Base-by-base conservation (phyloP, 2,113 vertebrate species). In the Atlantisia rogersi region DNA sequence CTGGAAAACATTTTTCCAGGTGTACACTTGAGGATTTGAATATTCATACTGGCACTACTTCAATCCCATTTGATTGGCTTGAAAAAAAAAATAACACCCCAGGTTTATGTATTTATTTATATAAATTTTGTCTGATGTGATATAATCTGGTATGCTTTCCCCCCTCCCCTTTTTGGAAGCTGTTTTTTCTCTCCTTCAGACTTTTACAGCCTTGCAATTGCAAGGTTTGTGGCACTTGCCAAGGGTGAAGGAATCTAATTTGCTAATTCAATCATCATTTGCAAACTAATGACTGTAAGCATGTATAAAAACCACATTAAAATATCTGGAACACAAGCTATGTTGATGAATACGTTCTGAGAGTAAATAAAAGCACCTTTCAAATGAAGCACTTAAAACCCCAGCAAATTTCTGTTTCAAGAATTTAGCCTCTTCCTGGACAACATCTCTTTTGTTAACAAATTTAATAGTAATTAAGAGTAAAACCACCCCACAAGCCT, bases 261-360 rank as follows among this genome's bases (percentile, higher is more conserved):
- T 96, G 81, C 82, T 90, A 93, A 90, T 91, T 93, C 88, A 85
- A 83, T 91, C 82, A 82, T 88, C 90, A 92, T 96, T 94, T 96
- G 82, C 79, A 95, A 59, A 70, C 75, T 95, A 93, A 95, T 93
- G 82, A 60, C 88, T 86, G 37, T 8, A 44, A 91, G 92, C 82
- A 56, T 2, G 0, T 32, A 80, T 67, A 90, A 86, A 94, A 67
- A 37, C 1, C 5, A 35, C 85, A 74, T 64, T 71, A 73, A 78
- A 70, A 31, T 52, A 42, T 60, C 55, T 59, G 76, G 48, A 86
- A 17, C 59, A 67, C 67, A 90, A 73, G 70, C 50, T 24, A 13
- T 24, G 46, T 15, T 19, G 71, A 60, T 58, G 63, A 79, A 74
- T 12, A 18, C 32, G 8, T 67, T 73, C 60, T 62, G 67, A 80